Base-by-base conservation (phyloP, 2,888 invertebrate species). In the Apoda limacodes region DNA sequence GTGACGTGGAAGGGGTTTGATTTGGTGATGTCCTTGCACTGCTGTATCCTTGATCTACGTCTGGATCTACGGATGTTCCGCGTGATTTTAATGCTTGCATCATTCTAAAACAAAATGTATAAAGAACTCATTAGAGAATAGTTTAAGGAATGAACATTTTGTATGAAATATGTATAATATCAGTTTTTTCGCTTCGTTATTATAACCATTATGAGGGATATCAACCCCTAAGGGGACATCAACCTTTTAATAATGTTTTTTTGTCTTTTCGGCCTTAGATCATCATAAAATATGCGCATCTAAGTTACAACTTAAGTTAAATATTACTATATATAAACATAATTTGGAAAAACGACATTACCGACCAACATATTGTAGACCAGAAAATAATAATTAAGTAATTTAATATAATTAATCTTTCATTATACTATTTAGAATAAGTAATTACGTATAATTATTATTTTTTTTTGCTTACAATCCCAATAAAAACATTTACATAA, bases 31-130 rank as follows among this genome's bases (percentile, higher is more conserved):
- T 75, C 12, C 60, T 47, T 0, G 76, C 72, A 30, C 75, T 76
- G 45, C 71, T 56, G 41, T 76, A 76, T 0, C 78, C 76, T 38
- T 75, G 75, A 32, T 76, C 78, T 0, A 59, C 45, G 25, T 76
- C 72, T 0, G 60, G 48, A 9, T 71, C 72, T 1, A 40, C 43
- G 1, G 46, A 46, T 1, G 50, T 44, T 20, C 72, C 74, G 17
- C 72, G 63, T 0, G 69, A 57, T 35, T 74, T 75, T 15, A 75
- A 40, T 10, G 68, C 69, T 38, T 69, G 68, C 78, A 78, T 80
- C 78, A 80, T 78, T 35, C 78, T 80, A 68, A 11, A 47, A 28
- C n/a, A n/a, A n/a, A n/a, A n/a, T n/a, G n/a, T n/a, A n/a, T n/a
- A n/a, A n/a, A n/a, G n/a, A n/a, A n/a, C n/a, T n/a, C n/a, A n/a